phyloP scores from a whole-genome alignment of 30 jellyfish, hydroid and myxozoan species.

The Mastigias papua region DNA sequence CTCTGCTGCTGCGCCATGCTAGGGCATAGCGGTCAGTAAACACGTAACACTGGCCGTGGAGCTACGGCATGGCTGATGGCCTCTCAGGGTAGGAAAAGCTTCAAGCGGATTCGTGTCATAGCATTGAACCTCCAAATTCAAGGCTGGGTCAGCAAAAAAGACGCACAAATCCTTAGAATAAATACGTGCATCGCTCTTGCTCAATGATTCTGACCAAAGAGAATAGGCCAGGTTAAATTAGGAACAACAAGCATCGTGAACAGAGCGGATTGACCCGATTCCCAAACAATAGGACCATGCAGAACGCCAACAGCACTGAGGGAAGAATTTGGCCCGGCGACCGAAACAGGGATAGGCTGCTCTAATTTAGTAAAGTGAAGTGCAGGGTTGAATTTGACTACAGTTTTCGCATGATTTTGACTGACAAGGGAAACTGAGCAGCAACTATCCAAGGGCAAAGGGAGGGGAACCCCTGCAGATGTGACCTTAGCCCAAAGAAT shows the following conservation, averaged over 20 bases:
- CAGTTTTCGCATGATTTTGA: constrained; percentile 47
- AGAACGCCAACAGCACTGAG: constrained; percentile 16
- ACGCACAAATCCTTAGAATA: constrained; percentile 37
- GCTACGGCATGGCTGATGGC: not conserved
- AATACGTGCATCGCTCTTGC: constrained; percentile 35
- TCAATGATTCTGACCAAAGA: constrained; percentile 69
- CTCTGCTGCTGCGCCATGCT: not conserved
- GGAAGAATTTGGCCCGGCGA: constrained; percentile 14
- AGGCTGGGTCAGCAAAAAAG: constrained; percentile 26
- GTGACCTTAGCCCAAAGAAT: constrained; percentile 59
- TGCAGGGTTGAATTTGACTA: constrained; percentile 12
- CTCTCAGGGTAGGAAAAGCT: not conserved
- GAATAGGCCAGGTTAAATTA: constrained; percentile 52
- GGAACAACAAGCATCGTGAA: constrained; percentile 64
- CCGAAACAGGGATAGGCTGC: constrained; percentile 63
- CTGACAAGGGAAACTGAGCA: constrained; percentile 54
- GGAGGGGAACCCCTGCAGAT: constrained; percentile 64
- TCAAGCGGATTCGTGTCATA: constrained; percentile 33
- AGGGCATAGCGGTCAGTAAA: not conserved
- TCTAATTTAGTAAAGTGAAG: constrained; percentile 28
- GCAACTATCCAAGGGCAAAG: constrained; percentile 66
- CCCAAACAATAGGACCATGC: constrained; percentile 53
- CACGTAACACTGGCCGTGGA: too few relatives aligned
- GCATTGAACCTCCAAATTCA: constrained; percentile 50
- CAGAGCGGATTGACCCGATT: not conserved